phyloP scores from a whole-genome alignment of 1,140 invertebrate species.

The Trachymyrmex cornetzi region DNA sequence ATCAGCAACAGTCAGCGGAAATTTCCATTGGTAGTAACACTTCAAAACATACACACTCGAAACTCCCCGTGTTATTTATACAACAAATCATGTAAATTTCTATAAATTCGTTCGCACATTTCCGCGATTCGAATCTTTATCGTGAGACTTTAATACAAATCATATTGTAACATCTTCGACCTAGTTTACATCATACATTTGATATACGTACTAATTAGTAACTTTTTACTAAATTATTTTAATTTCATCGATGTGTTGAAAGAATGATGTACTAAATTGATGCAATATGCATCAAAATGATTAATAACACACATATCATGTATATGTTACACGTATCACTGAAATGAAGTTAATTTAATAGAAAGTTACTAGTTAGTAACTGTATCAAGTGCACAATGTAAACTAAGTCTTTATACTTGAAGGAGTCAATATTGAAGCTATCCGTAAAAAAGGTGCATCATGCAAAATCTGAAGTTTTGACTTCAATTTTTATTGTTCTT shows the following conservation, averaged over 20 bases:
- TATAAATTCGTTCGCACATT: neutral
- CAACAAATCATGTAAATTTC: neutral
- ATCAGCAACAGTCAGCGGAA: conserved; percentile 15
- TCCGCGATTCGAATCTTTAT: neutral
- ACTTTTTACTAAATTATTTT: too few species aligned
- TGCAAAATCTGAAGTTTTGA: neutral
- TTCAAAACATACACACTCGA: neutral
- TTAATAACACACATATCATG: too few species aligned
- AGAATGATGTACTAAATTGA: too few species aligned
- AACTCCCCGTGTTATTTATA: neutral
- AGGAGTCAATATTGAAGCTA: neutral
- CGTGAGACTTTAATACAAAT: neutral
- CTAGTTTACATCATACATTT: too few species aligned
- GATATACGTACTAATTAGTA: too few species aligned
- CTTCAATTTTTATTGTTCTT: neutral
- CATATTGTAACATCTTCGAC: neutral
- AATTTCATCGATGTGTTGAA: too few species aligned
- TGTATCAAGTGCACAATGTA: too few species aligned
- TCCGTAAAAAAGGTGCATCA: neutral
- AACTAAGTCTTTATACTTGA: too few species aligned
- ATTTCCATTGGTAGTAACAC: neutral
- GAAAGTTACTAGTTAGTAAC: too few species aligned
- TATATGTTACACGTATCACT: too few species aligned
- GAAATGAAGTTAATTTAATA: too few species aligned
- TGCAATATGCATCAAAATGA: too few species aligned